Percentiles rank a stretch among this genome's conserved stretches.
These are phyloP conservation scores for Pristis pectinata DNA, from an alignment of 2,797 vertebrate genomes.

Conservation along the genomic window DNA sequence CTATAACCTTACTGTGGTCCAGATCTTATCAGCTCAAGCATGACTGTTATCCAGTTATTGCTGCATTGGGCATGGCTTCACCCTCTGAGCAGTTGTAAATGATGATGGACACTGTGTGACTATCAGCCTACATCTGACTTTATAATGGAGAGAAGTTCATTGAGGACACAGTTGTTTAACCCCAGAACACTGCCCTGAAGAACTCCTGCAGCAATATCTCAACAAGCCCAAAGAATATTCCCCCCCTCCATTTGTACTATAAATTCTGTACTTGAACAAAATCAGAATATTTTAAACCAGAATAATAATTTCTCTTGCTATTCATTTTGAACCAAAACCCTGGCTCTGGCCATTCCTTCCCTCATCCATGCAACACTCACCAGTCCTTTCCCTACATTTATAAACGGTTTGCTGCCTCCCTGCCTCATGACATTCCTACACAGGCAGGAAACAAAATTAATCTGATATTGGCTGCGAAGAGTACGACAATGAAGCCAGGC, in stretches of 20 bases:
- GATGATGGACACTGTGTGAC: no score
- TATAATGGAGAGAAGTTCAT: no score
- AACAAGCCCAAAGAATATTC: background rate
- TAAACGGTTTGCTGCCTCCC: background rate
- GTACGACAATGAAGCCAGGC: background rate
- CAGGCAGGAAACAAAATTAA: background rate
- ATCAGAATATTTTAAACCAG: background rate
- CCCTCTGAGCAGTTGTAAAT: no score
- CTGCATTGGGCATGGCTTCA: no score
- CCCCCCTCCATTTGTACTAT: background rate
- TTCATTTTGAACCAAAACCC: no score
- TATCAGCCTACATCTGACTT: no score
- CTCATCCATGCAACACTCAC: background rate
- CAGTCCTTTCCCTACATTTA: background rate
- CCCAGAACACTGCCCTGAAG: no score
- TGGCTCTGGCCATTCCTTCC: background rate
- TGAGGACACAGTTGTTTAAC: no score
- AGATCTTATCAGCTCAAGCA: no score
- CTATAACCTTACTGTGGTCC: no score
- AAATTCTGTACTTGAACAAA: background rate
- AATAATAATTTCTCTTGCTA: background rate
- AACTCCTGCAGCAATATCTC: background rate
- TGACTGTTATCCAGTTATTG: no score
- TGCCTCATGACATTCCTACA: no score
- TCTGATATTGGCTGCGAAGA: background rate